Evolutionary conservation across 2,113 vertebrate genomes (phyloP).

Genomic region (Prochilodus magdalenae): DNA sequence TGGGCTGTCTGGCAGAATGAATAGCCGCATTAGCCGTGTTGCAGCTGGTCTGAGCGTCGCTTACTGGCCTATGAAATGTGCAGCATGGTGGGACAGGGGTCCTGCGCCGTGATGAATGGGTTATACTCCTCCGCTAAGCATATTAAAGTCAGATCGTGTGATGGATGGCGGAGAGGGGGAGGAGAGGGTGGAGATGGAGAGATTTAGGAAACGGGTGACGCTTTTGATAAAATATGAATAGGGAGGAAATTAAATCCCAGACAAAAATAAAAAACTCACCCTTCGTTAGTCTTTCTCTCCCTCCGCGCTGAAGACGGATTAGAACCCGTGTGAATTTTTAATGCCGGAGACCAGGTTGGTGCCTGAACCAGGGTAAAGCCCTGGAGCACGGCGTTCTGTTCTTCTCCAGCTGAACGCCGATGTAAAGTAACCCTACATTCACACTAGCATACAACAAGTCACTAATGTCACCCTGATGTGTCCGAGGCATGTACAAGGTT

Average conservation of each 20-base stretch:
- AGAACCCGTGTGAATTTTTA: conserved; percentile 66
- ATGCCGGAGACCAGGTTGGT: conserved; percentile 53
- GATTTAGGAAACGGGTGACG: conserved; percentile 44
- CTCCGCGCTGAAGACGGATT: conserved; percentile 53
- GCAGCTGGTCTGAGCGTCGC: conserved; percentile 57
- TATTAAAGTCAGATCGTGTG: conserved; percentile 75
- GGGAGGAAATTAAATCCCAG: conserved; percentile 75
- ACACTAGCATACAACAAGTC: too few relatives aligned
- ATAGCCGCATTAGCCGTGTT: conserved; percentile 69
- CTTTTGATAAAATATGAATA: conserved; percentile 75
- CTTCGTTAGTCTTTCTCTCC: neutral
- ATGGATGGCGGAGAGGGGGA: conserved; percentile 66
- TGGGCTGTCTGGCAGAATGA: conserved; percentile 63
- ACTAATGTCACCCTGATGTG: too few relatives aligned
- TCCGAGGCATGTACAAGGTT: too few relatives aligned
- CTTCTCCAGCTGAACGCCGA: neutral
- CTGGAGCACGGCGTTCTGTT: neutral
- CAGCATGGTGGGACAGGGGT: conserved; percentile 60
- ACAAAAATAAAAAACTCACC: conserved; percentile 71
- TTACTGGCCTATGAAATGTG: conserved; percentile 74
- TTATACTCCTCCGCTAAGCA: conserved; percentile 70
- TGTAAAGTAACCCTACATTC: too few relatives aligned
- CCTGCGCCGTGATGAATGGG: conserved; percentile 72
- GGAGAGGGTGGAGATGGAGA: neutral
- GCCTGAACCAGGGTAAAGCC: conserved; percentile 16